A percentile compares a stretch with the other conserved stretches of the same genome.
These are phyloP conservation scores for Pasiphila rectangulata DNA, from an alignment of 2,888 invertebrate genomes.

Conservation along the genomic window DNA sequence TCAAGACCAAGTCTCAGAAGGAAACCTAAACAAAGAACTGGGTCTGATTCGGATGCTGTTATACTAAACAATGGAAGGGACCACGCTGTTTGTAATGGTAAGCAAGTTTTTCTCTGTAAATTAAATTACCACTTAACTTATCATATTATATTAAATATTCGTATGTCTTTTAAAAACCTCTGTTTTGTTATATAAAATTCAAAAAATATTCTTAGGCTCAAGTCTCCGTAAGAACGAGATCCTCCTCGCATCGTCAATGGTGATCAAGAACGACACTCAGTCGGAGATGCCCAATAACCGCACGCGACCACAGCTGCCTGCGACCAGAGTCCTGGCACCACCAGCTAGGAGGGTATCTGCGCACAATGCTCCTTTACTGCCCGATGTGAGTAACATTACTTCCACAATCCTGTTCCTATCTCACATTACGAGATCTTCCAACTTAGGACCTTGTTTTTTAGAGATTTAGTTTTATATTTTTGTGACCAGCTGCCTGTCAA, in stretches of 20 bases:
- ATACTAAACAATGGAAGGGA: conserved; percentile 86
- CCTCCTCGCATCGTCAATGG: conserved; percentile 81
- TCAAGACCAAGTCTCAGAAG: conserved; percentile 87
- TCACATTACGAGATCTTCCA: too few relatives aligned
- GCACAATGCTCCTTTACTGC: conserved; percentile 62
- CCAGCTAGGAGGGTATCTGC: conserved; percentile 66
- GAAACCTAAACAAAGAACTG: conserved; percentile 80
- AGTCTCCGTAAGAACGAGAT: conserved; percentile 81
- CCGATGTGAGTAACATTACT: conserved; percentile 57
- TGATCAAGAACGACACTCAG: conserved; percentile 89
- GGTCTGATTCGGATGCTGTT: conserved; percentile 82
- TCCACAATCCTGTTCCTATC: too few relatives aligned
- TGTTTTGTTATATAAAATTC: too few relatives aligned
- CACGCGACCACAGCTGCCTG: conserved; percentile 52
- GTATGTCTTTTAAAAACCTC: too few relatives aligned
- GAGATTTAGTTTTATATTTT: too few relatives aligned
- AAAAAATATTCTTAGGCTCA: conserved; percentile 59
- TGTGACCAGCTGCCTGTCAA: too few relatives aligned
- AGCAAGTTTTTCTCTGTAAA: too few relatives aligned
- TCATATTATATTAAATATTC: too few relatives aligned
- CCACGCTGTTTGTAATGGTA: conserved; percentile 87
- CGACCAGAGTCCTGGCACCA: conserved; percentile 57
- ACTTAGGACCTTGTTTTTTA: too few relatives aligned
- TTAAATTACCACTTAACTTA: too few relatives aligned
- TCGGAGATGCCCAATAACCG: conserved; percentile 84